Percentiles rank a stretch among this genome's conserved stretches.
phyloP scores from a whole-genome alignment of 2,113 vertebrate species.

The Eidolon helvum region DNA sequence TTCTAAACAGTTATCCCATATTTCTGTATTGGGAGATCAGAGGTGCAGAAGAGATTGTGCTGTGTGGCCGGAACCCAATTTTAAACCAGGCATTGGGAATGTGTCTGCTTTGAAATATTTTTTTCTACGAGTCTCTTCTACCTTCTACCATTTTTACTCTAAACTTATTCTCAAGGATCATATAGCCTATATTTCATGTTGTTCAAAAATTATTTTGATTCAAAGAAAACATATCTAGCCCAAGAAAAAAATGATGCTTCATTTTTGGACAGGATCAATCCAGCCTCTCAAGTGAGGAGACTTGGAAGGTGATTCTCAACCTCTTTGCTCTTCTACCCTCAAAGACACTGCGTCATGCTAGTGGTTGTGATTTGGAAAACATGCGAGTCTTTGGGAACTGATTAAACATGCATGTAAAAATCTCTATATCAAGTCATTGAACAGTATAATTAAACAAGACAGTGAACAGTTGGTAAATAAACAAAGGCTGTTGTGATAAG shows the following conservation, averaged over 20 bases:
- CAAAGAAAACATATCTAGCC: not conserved
- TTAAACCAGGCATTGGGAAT: not conserved
- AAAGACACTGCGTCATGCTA: not conserved
- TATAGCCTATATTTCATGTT: not conserved
- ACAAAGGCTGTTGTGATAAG: not conserved
- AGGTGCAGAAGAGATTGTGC: not conserved
- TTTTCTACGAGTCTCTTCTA: not conserved
- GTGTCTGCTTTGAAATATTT: not conserved
- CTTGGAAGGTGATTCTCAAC: not conserved
- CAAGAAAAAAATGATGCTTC: not conserved
- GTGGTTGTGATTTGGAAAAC: not conserved
- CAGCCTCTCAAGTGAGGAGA: not conserved
- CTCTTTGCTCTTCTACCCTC: not conserved
- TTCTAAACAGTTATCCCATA: not conserved
- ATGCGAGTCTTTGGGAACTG: not conserved
- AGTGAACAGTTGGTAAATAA: not conserved
- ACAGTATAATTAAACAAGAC: conserved; percentile 20
- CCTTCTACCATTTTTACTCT: not conserved
- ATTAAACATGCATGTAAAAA: not conserved
- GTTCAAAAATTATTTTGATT: not conserved
- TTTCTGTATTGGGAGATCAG: not conserved
- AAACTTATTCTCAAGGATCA: not conserved
- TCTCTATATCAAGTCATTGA: not conserved
- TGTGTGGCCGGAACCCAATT: not conserved
- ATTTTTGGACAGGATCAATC: not conserved